phyloP scores from a whole-genome alignment of 2,113 vertebrate species.

The Dipodomys stephensi region DNA sequence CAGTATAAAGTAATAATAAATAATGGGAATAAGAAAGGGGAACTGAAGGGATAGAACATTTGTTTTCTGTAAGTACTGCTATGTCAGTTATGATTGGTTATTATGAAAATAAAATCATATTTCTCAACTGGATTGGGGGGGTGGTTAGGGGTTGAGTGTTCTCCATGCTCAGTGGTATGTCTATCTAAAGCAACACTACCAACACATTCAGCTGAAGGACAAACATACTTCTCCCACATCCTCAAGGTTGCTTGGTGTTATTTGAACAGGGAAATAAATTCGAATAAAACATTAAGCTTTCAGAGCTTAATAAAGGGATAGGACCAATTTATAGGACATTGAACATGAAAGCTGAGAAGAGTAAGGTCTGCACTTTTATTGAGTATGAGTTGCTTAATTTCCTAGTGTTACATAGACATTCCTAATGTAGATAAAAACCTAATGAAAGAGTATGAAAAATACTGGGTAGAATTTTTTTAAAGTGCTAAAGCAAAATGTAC shows the following conservation, averaged over 20 bases:
- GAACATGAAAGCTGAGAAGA: neutral
- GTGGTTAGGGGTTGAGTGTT: neutral
- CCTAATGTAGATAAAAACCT: neutral
- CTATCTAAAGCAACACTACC: neutral
- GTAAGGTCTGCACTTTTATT: neutral
- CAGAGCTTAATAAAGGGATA: neutral
- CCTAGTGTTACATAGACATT: neutral
- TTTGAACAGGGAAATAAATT: no score
- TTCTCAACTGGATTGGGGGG: neutral
- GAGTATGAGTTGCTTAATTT: neutral
- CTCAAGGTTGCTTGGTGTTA: neutral
- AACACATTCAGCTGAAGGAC: neutral
- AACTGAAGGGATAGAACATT: neutral
- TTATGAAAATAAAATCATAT: no score
- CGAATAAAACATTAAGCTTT: neutral
- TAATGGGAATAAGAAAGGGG: neutral
- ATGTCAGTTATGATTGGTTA: no score
- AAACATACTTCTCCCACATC: fast-evolving
- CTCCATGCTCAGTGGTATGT: neutral
- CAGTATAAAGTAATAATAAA: neutral
- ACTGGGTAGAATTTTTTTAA: neutral
- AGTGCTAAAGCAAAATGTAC: neutral
- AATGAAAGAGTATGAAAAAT: neutral
- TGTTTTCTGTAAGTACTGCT: neutral
- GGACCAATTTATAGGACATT: no score